These are phyloP conservation scores for Emydura subglobosa DNA, from an alignment of 2,113 vertebrate species.

Conservation along the genomic window DNA sequence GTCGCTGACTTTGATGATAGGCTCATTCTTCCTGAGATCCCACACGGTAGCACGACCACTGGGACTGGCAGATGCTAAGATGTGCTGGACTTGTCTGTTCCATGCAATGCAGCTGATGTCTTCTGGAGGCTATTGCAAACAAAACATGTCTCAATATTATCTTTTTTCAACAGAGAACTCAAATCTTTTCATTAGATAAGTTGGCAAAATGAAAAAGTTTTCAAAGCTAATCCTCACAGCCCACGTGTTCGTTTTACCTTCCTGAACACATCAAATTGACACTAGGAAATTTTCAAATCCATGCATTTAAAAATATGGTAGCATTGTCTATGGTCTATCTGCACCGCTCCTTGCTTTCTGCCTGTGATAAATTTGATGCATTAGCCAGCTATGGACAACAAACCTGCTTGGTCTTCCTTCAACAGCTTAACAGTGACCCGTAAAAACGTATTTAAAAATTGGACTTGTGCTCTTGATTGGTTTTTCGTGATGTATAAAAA, in stretches of 20 bases:
- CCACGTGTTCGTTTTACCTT: neutral
- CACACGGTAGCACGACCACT: slow-evolving; percentile 93
- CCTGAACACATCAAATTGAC: fast-evolving
- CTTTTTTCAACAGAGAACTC: fast-evolving
- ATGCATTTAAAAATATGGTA: neutral
- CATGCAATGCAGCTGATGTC: slow-evolving; percentile 90
- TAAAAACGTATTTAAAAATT: neutral
- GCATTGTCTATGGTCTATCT: neutral
- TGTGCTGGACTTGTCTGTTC: slow-evolving; percentile 87
- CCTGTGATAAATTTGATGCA: neutral
- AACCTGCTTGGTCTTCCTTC: too few species aligned
- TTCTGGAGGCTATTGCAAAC: slow-evolving; percentile 86
- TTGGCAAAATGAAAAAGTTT: neutral
- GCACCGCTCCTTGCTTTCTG: neutral
- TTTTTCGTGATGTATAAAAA: neutral
- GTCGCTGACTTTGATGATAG: slow-evolving; percentile 98
- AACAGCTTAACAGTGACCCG: neutral
- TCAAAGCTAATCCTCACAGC: neutral
- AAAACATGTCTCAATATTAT: neutral
- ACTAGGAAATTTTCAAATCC: fast-evolving
- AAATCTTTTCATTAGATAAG: neutral
- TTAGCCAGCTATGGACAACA: neutral
- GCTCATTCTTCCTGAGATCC: slow-evolving; percentile 97
- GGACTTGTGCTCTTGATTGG: neutral
- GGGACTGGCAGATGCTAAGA: slow-evolving; percentile 88